Evolutionary conservation across 2,113 vertebrate genomes (phyloP).

Genomic region (Pleuronectes platessa): DNA sequence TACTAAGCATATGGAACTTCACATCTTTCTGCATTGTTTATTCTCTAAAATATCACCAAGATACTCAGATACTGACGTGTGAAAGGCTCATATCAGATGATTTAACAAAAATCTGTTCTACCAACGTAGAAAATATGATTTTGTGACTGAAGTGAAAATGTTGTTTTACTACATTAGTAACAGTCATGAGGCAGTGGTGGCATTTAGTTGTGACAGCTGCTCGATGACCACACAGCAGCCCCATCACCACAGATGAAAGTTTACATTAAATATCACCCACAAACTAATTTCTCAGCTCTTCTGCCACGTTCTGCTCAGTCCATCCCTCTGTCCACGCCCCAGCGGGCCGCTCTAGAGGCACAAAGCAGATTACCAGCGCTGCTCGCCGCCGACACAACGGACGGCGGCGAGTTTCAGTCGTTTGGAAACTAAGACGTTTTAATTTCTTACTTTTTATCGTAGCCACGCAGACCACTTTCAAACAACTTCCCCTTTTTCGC

Average conservation of each 20-base stretch:
- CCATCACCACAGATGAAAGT: slow-evolving; percentile 34
- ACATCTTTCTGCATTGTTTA: too few relatives aligned
- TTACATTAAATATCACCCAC: slow-evolving; percentile 49
- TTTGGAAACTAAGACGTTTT: slow-evolving; percentile 76
- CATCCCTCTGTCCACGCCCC: slow-evolving; percentile 34
- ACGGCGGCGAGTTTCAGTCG: slow-evolving; percentile 51
- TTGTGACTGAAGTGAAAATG: too few relatives aligned
- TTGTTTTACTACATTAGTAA: too few relatives aligned
- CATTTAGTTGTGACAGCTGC: not conserved
- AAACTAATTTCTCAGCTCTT: slow-evolving; percentile 29
- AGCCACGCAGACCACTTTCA: slow-evolving; percentile 75
- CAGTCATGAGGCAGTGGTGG: too few relatives aligned
- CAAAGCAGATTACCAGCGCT: slow-evolving; percentile 71
- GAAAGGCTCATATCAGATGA: too few relatives aligned
- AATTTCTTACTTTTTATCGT: slow-evolving; percentile 84
- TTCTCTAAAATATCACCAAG: too few relatives aligned
- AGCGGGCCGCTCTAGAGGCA: slow-evolving; percentile 43
- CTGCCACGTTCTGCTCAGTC: slow-evolving; percentile 2
- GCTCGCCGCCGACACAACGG: slow-evolving; percentile 19
- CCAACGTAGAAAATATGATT: too few relatives aligned
- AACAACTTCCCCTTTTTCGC: slow-evolving; percentile 70
- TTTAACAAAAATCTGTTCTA: too few relatives aligned
- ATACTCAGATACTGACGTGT: too few relatives aligned
- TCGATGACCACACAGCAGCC: slow-evolving; percentile 65
- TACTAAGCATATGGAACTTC: too few relatives aligned